phyloP scores from a whole-genome alignment of 2,888 invertebrate species.

The Drosophila mimica region DNA sequence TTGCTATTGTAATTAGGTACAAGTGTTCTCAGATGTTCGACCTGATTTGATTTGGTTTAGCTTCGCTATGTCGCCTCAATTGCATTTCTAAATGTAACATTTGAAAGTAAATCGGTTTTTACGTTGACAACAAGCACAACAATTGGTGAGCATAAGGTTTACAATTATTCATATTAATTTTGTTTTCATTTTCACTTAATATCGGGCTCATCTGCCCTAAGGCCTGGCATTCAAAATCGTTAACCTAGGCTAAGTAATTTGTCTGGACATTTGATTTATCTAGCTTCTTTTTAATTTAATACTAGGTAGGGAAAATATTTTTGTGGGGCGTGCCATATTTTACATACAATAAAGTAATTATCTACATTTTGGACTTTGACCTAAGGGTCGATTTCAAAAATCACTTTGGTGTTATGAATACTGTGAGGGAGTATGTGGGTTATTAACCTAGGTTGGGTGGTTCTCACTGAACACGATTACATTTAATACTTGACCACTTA shows the following conservation, averaged over 20 bases:
- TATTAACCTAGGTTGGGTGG: constrained; percentile 22
- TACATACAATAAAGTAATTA: constrained; percentile 48
- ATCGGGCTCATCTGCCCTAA: constrained; percentile 23
- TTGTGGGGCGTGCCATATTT: constrained; percentile 34
- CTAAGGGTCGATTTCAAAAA: constrained; percentile 45
- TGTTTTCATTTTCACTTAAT: constrained; percentile 11
- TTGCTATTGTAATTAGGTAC: constrained; percentile 65
- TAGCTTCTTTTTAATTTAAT: constrained; percentile 30
- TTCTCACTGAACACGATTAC: constrained; percentile 10
- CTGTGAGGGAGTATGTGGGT: constrained; percentile 23
- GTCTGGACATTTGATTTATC: constrained; percentile 65
- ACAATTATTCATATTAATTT: constrained; percentile 54
- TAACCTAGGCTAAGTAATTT: constrained; percentile 68
- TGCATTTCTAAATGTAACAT: constrained; percentile 47
- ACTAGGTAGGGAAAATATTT: constrained; percentile 35
- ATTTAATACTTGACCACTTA: constrained; percentile 39
- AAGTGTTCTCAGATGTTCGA: constrained; percentile 51
- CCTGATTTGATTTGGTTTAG: constrained; percentile 19
- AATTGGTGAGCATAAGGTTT: constrained; percentile 80
- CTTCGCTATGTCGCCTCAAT: constrained; percentile 34
- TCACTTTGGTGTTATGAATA: constrained; percentile 74
- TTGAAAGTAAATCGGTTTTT: constrained; percentile 63
- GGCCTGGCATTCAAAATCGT: constrained; percentile 39
- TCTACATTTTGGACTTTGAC: constrained; percentile 32
- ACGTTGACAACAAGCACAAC: constrained; percentile 74